Conservation (phyloP, 2,797 vertebrate genomes). For the Enteromius afrohamiltoni region DNA sequence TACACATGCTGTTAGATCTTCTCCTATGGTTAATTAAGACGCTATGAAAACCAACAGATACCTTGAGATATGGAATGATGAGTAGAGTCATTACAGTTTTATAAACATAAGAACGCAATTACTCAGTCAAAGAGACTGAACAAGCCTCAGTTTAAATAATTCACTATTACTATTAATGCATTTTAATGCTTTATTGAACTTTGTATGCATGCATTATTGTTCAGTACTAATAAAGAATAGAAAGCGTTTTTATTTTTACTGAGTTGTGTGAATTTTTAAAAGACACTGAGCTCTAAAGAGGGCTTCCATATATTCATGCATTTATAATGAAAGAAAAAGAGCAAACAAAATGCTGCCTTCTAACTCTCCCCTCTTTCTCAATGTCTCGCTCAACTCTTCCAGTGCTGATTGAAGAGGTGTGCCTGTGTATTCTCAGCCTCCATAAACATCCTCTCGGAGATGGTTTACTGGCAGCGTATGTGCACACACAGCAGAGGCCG, state of each 20-base stretch:
- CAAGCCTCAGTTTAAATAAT: neutral
- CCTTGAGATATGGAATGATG: constrained; percentile 3
- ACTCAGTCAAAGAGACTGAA: neutral
- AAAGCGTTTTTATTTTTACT: neutral
- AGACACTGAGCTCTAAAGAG: neutral
- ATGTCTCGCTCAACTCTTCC: constrained; percentile 14
- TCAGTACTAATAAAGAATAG: neutral
- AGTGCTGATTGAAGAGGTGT: constrained; percentile 44
- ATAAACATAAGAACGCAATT: neutral
- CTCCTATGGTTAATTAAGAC: constrained; percentile 37
- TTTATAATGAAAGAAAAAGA: constrained; percentile 4
- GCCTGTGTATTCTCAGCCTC: constrained; percentile 61
- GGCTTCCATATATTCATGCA: neutral
- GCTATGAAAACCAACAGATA: neutral
- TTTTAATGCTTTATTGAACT: neutral
- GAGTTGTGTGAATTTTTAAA: neutral
- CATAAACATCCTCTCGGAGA: constrained; percentile 65
- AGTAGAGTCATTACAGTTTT: neutral
- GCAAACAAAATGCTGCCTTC: neutral
- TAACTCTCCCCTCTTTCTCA: constrained; percentile 1
- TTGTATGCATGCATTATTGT: neutral
- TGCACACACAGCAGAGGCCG: constrained; percentile 28
- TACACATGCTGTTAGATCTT: constrained; percentile 45
- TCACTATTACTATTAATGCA: neutral
- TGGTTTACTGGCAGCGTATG: constrained; percentile 47